phyloP scores from a whole-genome alignment of 2,888 invertebrate species.

The Choreutis nemorana region DNA sequence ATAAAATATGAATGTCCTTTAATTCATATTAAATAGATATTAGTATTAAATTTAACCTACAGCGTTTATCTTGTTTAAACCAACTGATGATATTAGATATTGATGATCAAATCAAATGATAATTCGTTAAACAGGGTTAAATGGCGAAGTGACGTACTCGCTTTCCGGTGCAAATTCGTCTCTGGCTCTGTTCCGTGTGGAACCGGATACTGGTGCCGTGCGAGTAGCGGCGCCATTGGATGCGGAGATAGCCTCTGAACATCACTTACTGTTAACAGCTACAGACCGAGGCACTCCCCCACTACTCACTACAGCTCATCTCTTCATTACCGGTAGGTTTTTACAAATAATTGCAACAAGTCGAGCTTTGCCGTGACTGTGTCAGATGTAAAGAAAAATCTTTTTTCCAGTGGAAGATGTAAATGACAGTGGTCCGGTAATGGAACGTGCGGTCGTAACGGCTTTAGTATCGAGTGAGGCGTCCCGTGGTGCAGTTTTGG shows the following conservation, averaged over 20 bases:
- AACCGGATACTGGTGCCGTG: conserved; percentile 78
- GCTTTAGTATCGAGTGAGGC: conserved; percentile 84
- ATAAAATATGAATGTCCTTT: too few species aligned
- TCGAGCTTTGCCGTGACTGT: too few species aligned
- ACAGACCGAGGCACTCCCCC: conserved; percentile 86
- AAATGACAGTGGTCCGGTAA: conserved; percentile 90
- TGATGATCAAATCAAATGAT: too few species aligned
- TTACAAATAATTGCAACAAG: neutral
- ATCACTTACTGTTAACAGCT: conserved; percentile 83
- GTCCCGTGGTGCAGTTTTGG: conserved; percentile 85
- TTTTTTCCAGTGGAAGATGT: conserved; percentile 76
- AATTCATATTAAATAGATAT: too few species aligned
- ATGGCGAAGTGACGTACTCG: conserved; percentile 74
- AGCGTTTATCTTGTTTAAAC: too few species aligned
- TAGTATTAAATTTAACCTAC: too few species aligned
- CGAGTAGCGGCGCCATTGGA: conserved; percentile 82
- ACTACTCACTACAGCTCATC: conserved; percentile 80
- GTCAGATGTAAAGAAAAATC: neutral
- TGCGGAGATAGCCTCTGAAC: conserved; percentile 75
- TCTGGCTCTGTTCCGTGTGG: conserved; percentile 75
- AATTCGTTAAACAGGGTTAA: too few species aligned
- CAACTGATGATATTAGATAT: too few species aligned
- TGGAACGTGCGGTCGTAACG: conserved; percentile 82
- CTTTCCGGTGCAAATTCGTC: conserved; percentile 67
- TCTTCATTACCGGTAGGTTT: conserved; percentile 76